Evolutionary conservation across 2,888 invertebrate genomes (phyloP).

Genomic region (Harpagoxenus sublaevis): DNA sequence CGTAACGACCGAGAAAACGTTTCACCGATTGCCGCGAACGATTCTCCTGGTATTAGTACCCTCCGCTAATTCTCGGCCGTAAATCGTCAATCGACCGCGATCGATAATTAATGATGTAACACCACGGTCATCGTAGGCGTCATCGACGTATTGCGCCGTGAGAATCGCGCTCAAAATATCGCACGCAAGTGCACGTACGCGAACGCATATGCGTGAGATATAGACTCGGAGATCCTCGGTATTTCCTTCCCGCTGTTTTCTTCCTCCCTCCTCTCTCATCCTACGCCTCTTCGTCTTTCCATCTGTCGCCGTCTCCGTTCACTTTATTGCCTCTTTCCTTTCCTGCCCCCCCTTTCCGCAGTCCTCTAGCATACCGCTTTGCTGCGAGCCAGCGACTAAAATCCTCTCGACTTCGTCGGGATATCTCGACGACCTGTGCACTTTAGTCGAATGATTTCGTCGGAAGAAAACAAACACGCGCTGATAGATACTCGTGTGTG

Average conservation of each 20-base stretch:
- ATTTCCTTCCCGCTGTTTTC: slow-evolving; percentile 13
- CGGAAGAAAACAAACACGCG: slow-evolving; percentile 44
- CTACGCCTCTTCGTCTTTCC: neutral
- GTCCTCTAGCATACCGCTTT: neutral
- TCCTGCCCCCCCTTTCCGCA: neutral
- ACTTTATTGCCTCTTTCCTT: slow-evolving; percentile 2
- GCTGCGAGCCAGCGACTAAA: slow-evolving; percentile 42
- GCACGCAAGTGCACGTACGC: slow-evolving; percentile 3
- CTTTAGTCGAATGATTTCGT: slow-evolving; percentile 50
- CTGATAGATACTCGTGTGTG: slow-evolving; percentile 28
- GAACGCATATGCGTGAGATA: neutral
- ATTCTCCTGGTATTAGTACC: neutral
- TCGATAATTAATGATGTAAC: slow-evolving; percentile 41
- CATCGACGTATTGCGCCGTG: slow-evolving; percentile 1
- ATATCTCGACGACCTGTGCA: slow-evolving; percentile 54
- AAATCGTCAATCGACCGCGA: slow-evolving; percentile 21
- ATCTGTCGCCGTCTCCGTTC: neutral
- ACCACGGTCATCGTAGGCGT: neutral
- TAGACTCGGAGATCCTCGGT: neutral
- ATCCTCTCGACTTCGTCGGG: slow-evolving; percentile 45
- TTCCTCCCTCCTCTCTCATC: neutral
- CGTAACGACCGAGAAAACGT: slow-evolving; percentile 43
- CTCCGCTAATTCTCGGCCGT: slow-evolving; percentile 11
- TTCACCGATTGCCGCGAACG: slow-evolving; percentile 35
- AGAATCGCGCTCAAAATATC: slow-evolving; percentile 16